Evolutionary conservation across 2,113 vertebrate genomes (phyloP), one percentile per base, ranked within the genome.

Genomic region (Mesembrinibis cayennensis): DNA sequence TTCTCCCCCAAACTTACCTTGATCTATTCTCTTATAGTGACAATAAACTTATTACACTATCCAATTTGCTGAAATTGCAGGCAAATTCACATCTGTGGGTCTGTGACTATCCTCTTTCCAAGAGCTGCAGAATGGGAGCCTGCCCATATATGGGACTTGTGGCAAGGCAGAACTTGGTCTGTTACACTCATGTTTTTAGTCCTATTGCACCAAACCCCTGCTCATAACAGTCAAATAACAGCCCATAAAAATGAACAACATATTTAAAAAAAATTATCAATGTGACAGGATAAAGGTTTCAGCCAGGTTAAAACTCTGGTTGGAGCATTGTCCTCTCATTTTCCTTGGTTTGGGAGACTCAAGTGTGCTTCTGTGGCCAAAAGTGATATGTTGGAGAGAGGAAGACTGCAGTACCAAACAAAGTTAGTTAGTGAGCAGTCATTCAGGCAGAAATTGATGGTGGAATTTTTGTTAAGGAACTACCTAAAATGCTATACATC

Each of bases 21-120:
- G 44, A 79, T 63, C 77, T 59, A 87, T 82, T 93, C 79, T 86
- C 47, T 83, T 74, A 70, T 50, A 47, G 82, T 5, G 3, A 80
- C 71, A 94, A 87, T 93, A 94, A 90, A 63, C 36, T 93, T 97
- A 82, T 34, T 82, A 16, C 11, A 40, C 58, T 80, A 59, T 63
- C 42, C 49, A 73, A 3, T 63, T 89, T 92, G 84, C 94, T 98
- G 93, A 95, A 96, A 83, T 94, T 95, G 52, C 23, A 36, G 44
- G 30, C 16, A 62, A 94, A 42, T 72, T 77, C 49, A 16, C 13
- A 12, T 73, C 53, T 62, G 23, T 62, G 58, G 5, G 15, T 49
- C 25, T 58, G 21, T 80, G 56, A 44, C 40, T 88, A 11, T 36
- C 5, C 17, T 90, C 15, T 62, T 90, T 42, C 25, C 45, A 29